Conservation (phyloP, 2,888 invertebrate species). For the Phaedon cochleariae region DNA sequence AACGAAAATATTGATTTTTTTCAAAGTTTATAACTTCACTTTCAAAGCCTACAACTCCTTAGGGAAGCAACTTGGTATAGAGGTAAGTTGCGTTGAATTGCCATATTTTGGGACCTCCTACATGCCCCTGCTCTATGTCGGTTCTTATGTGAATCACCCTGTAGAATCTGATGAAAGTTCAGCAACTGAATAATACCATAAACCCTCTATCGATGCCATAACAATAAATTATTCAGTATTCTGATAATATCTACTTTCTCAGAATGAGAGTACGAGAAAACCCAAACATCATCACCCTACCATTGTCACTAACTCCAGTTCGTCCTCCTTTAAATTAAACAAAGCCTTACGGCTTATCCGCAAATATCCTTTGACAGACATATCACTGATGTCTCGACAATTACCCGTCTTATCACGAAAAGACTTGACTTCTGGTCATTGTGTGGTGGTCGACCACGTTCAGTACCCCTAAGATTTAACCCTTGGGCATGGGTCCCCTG, state of each 20-base stretch:
- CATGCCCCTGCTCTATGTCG: no score
- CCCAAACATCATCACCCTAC: neutral
- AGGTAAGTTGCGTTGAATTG: no score
- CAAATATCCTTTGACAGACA: neutral
- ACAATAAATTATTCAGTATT: no score
- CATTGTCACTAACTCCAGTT: neutral
- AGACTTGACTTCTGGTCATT: neutral
- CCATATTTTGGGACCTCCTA: no score
- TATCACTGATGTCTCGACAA: neutral
- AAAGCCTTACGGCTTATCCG: neutral
- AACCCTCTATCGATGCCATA: no score
- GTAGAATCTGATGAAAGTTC: no score
- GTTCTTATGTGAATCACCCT: no score
- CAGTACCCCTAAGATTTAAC: neutral
- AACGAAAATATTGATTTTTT: no score
- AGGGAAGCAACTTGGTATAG: no score
- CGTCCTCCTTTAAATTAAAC: neutral
- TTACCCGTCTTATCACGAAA: neutral
- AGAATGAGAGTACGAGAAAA: neutral
- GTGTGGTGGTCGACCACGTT: neutral
- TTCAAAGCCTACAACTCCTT: no score
- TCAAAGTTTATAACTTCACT: no score
- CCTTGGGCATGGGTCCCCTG: neutral
- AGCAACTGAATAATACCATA: no score
- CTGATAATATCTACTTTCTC: neutral